Base-by-base conservation (phyloP, 2,797 vertebrate genomes). In the Microtus californicus region DNA sequence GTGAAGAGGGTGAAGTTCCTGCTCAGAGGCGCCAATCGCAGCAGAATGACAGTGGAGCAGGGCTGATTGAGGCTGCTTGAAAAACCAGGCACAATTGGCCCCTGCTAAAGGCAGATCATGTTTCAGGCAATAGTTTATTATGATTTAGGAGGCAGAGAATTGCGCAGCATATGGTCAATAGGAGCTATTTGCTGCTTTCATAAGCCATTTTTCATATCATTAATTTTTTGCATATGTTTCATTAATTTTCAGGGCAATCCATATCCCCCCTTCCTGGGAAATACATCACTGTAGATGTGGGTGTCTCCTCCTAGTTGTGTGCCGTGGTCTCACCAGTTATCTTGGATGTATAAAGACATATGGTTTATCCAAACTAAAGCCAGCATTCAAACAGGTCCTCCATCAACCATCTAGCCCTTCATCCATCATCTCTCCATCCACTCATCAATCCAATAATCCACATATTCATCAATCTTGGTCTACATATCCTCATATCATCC, bases 161-260 rank as follows among this genome's bases (percentile, higher is more conserved):
- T 59, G 25, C 65, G 25, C 7, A 89, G 95, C 95, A 76, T 91
- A 54, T 76, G 95, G 97, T 96, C 97, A 94, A 93, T 90, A 95
- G 95, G 73, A 96, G 94, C 89, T 91, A 91, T 95, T 96, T 96
- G 95, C 91, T 96, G 95, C 94, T 95, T 93, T 95, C 92, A 82
- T 91, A 82, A 96, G 89, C 71, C 87, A 95, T 95, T 97, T 97
- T 93, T 98, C 96, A 93, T 95, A 67, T 91, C 95, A 93, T 95
- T 97, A 96, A 95, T 90, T 96, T 97, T 94, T 88, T 82, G 95
- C 91, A 12, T 93, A 79, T 95, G 94, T 97, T 96, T 92, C 97
- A 96, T 96, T 97, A 97, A 90, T 96, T 95, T 97, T 87, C 92
- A 78, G 89, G 59, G 89, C 83, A 74, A 95, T 95, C 90, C 67